These are phyloP conservation scores for Epinephelus awoara DNA, from an alignment of 2,797 vertebrate genomes.

Conservation along the genomic window DNA sequence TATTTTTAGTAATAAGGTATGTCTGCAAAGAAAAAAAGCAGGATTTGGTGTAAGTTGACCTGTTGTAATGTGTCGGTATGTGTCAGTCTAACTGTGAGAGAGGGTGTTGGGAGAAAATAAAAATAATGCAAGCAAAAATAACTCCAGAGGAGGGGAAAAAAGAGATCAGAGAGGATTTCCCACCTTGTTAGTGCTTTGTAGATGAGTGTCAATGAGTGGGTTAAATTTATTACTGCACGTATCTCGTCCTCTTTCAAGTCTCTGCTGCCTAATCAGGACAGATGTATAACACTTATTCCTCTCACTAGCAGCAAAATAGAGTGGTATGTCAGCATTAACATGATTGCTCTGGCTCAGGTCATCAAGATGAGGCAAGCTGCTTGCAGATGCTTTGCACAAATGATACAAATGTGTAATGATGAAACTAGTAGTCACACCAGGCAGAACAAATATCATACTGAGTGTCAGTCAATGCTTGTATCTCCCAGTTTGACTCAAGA, in stretches of 20 bases:
- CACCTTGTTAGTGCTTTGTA: neutral
- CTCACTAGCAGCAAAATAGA: neutral
- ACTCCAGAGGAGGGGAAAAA: no score
- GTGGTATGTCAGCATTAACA: neutral
- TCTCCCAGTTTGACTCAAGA: no score
- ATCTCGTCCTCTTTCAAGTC: neutral
- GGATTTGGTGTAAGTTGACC: neutral
- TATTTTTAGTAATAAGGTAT: no score
- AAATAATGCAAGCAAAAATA: neutral
- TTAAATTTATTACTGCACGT: neutral
- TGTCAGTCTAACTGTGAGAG: neutral
- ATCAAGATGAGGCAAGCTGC: neutral
- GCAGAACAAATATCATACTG: no score
- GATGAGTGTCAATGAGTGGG: no score
- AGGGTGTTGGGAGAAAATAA: neutral
- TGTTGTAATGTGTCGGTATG: rapidly evolving
- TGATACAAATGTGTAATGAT: neutral
- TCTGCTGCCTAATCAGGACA: neutral
- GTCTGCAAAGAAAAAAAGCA: no score
- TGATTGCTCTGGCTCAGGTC: neutral
- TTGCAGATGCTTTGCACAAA: neutral
- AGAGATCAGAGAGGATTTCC: neutral
- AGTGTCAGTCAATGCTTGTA: no score
- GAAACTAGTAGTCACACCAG: neutral
- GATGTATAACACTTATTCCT: neutral